These are phyloP conservation scores for Druceiella hillmani DNA, from an alignment of 2,888 invertebrate species.

Conservation along the genomic window DNA sequence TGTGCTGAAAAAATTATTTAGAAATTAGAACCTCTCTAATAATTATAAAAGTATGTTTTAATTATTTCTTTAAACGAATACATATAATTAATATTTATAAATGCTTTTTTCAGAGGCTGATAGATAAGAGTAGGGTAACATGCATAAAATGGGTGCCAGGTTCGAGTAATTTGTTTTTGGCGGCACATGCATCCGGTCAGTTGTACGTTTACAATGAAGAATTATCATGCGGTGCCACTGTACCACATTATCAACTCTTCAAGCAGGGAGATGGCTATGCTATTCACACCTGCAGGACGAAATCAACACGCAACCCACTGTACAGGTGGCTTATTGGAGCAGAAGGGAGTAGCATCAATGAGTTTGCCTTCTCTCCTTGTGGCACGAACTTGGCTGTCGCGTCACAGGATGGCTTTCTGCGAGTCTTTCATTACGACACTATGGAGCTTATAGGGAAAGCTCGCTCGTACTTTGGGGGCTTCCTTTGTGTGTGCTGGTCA, in stretches of 20 bases:
- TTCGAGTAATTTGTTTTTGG: conserved; percentile 88
- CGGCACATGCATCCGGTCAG: conserved; percentile 93
- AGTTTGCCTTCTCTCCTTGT: conserved; percentile 96
- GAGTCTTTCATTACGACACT: conserved; percentile 95
- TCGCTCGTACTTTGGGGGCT: conserved; percentile 96
- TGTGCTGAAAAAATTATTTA: no score
- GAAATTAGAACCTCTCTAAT: no score
- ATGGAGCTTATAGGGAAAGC: conserved; percentile 95
- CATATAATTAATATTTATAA: no score
- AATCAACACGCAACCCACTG: conserved; percentile 93
- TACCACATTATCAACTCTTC: conserved; percentile 92
- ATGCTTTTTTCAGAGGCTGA: conserved; percentile 80
- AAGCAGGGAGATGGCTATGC: conserved; percentile 93
- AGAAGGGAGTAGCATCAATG: conserved; percentile 84
- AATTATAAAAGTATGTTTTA: no score
- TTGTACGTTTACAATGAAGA: conserved; percentile 98
- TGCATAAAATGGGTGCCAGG: conserved; percentile 98
- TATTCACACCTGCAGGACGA: conserved; percentile 93
- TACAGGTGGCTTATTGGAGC: conserved; percentile 83
- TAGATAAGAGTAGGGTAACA: conserved; percentile 92
- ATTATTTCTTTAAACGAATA: no score
- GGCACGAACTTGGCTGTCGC: conserved; percentile 90
- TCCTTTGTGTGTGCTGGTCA: conserved; percentile 97
- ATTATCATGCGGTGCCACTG: conserved; percentile 80
- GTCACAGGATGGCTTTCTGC: conserved; percentile 89